These are phyloP conservation scores for Zaprionus tsacasi DNA, from an alignment of 1,140 invertebrate genomes.

Conservation along the genomic window DNA sequence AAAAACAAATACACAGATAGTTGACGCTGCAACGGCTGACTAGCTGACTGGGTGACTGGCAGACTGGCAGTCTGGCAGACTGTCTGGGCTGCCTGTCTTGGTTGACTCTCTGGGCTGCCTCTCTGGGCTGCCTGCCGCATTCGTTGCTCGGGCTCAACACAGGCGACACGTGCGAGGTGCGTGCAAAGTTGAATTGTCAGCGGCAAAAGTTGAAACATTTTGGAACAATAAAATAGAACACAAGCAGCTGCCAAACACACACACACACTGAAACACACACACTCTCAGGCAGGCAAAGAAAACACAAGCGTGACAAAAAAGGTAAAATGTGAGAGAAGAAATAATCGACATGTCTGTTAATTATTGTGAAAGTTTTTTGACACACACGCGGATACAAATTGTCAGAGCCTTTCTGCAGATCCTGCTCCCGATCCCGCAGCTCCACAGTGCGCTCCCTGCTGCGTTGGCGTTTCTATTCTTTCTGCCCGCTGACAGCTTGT, in stretches of 20 bases:
- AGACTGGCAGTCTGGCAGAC: slow-evolving; percentile 43
- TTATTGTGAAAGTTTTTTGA: slow-evolving; percentile 78
- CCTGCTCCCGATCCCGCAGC: background rate
- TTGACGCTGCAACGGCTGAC: slow-evolving; percentile 59
- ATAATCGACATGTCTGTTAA: slow-evolving; percentile 82
- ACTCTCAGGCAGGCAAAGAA: slow-evolving; percentile 3
- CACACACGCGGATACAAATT: slow-evolving; percentile 44
- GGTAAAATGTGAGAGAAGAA: slow-evolving; percentile 77
- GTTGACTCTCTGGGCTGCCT: slow-evolving; percentile 1
- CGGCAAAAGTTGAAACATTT: slow-evolving; percentile 67
- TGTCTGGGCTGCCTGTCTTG: slow-evolving; percentile 4
- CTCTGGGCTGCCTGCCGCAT: slow-evolving; percentile 44
- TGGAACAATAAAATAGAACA: slow-evolving; percentile 56
- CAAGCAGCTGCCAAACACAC: slow-evolving; percentile 59
- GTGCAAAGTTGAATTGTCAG: slow-evolving; percentile 68
- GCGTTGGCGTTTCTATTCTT: slow-evolving; percentile 55
- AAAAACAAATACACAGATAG: slow-evolving; percentile 11
- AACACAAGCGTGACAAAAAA: slow-evolving; percentile 44
- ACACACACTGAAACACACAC: slow-evolving; percentile 9
- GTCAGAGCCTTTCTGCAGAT: slow-evolving; percentile 26
- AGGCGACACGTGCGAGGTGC: slow-evolving; percentile 72
- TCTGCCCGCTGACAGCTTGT: slow-evolving; percentile 58
- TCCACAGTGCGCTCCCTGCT: slow-evolving; percentile 34
- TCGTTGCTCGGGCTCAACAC: slow-evolving; percentile 66
- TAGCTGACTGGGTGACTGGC: slow-evolving; percentile 37